phyloP scores from a whole-genome alignment of 1,140 invertebrate species.

The Halictus rubicundus region DNA sequence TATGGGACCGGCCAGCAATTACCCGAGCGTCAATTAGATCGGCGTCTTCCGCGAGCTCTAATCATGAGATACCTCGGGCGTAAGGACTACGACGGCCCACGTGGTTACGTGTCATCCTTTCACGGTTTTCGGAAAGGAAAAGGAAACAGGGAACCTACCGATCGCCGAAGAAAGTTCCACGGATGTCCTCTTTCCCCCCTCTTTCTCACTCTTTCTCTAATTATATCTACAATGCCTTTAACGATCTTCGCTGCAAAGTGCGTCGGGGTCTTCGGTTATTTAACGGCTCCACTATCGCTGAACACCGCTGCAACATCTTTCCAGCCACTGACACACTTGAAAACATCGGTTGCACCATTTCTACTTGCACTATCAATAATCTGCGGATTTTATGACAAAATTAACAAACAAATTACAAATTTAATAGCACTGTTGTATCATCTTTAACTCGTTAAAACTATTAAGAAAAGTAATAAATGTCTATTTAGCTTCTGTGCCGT shows the following conservation, averaged over 20 bases:
- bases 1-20: conserved; percentile 24
- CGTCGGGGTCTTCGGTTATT: not conserved
- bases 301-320: not conserved
- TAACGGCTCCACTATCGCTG: not conserved
- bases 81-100: not conserved
- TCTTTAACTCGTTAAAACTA: no score
- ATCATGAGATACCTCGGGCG: not conserved
- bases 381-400: no score
- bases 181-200: not conserved
- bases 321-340: not conserved
- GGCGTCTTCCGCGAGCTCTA: conserved; percentile 13
- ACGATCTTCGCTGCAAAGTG: not conserved
- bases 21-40: conserved; percentile 4
- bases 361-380: not conserved
- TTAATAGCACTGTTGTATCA: no score
- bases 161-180: not conserved
- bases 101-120: not conserved
- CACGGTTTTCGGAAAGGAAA: not conserved
- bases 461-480: no score
- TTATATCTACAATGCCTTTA: conserved; percentile 8
- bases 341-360: not conserved
- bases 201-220: not conserved
- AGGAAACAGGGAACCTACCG: not conserved
- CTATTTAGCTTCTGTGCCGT: no score
- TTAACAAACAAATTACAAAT: no score